Evolutionary conservation across 2,113 vertebrate genomes (phyloP).

Genomic region (Cynopterus brachyotis): DNA sequence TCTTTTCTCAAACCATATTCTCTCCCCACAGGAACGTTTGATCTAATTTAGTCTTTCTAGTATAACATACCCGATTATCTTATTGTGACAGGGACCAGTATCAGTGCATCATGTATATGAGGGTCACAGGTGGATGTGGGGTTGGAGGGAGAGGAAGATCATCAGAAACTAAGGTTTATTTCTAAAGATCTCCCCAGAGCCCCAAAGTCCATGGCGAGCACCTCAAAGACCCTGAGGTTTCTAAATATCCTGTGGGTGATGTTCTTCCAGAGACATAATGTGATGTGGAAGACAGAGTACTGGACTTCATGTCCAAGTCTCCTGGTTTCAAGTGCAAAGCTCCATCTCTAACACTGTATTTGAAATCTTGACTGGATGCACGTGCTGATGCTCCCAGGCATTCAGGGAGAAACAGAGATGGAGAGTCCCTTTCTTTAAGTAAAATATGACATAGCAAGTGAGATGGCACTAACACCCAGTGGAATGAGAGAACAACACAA

Average conservation of each 20-base stretch:
- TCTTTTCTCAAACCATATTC: not conserved
- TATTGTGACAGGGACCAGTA: too few relatives aligned
- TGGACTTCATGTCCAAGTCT: not conserved
- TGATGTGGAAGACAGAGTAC: not conserved
- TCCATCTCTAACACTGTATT: not conserved
- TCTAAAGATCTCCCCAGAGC: not conserved
- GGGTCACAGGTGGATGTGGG: accelerated
- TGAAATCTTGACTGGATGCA: not conserved
- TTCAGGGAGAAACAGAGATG: not conserved
- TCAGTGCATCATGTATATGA: not conserved
- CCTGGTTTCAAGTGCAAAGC: not conserved
- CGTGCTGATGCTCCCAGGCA: too few relatives aligned
- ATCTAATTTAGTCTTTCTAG: not conserved
- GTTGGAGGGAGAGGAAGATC: not conserved
- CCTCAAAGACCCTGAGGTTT: not conserved
- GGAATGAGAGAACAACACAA: not conserved
- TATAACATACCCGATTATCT: not conserved
- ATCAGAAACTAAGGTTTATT: not conserved
- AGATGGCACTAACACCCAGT: not conserved
- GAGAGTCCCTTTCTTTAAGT: not conserved
- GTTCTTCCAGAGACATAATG: not conserved
- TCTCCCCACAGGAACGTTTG: not conserved
- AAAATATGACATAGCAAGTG: not conserved
- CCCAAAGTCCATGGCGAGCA: not conserved
- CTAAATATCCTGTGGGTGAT: not conserved